Conservation (phyloP, 2,888 invertebrate genomes). For the Callyntrura guangdongensis region DNA sequence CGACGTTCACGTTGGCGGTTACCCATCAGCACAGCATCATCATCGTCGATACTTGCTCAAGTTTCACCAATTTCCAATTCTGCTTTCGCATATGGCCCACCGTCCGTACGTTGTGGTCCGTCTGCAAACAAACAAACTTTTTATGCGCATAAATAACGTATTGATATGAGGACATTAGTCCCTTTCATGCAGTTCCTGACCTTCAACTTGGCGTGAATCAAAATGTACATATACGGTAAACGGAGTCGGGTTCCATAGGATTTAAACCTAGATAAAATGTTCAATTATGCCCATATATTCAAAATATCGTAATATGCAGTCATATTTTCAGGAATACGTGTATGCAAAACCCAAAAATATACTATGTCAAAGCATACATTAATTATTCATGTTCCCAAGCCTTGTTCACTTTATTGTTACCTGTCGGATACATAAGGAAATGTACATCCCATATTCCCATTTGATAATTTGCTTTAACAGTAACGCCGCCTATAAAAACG, state of each 20-base stretch:
- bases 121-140: slow-evolving; percentile 22
- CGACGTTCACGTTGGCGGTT: slow-evolving; percentile 78
- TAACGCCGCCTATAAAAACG: slow-evolving; percentile 38
- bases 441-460: background rate
- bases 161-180: slow-evolving; percentile 26
- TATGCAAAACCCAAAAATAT: too few species aligned
- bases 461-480: background rate
- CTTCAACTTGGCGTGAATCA: slow-evolving; percentile 65
- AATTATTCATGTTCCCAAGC: background rate
- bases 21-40: slow-evolving; percentile 59
- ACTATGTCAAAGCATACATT: too few species aligned
- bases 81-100: slow-evolving; percentile 67
- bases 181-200: slow-evolving; percentile 49
- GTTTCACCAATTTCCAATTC: slow-evolving; percentile 62
- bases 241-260: background rate
- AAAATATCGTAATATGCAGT: too few species aligned
- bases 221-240: background rate
- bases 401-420: slow-evolving; percentile 21
- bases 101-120: slow-evolving; percentile 17
- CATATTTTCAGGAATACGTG: too few species aligned
- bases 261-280: too few species aligned
- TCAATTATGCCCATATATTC: too few species aligned
- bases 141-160: slow-evolving; percentile 22
- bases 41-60: slow-evolving; percentile 35
- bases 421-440: slow-evolving; percentile 25